Evolutionary conservation across 2,797 vertebrate genomes (phyloP).

Genomic region (Merluccius polli): DNA sequence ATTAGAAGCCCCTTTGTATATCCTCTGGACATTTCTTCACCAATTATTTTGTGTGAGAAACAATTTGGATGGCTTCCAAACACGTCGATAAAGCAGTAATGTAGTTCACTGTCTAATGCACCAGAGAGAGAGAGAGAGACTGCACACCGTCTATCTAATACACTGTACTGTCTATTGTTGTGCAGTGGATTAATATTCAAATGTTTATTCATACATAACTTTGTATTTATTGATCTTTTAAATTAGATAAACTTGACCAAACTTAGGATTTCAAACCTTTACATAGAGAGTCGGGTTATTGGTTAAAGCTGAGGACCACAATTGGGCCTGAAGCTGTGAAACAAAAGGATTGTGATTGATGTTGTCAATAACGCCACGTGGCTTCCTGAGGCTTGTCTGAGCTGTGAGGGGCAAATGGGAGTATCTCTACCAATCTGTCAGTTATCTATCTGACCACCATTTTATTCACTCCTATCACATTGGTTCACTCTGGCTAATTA

Average conservation of each 20-base stretch:
- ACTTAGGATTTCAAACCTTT: background rate
- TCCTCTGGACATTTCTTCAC: no score
- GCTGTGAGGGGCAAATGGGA: background rate
- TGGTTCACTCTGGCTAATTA: background rate
- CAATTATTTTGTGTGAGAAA: conserved; percentile 9
- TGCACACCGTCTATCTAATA: background rate
- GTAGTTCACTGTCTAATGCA: conserved; percentile 2
- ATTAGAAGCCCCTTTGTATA: background rate
- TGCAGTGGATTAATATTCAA: background rate
- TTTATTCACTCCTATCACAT: background rate
- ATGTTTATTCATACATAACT: background rate
- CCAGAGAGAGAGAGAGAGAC: background rate
- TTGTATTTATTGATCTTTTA: background rate
- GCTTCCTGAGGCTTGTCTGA: background rate
- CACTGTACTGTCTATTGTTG: background rate
- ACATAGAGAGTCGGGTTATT: background rate
- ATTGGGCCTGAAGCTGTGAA: background rate
- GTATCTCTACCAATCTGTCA: background rate
- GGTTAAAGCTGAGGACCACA: background rate
- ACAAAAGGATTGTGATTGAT: background rate
- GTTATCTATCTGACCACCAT: background rate
- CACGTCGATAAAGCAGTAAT: background rate
- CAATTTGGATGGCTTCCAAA: conserved; percentile 9
- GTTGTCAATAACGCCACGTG: background rate
- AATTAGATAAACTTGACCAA: background rate